These are phyloP conservation scores for Tenthredo amoena DNA, from an alignment of 2,888 invertebrate genomes.

Conservation along the genomic window DNA sequence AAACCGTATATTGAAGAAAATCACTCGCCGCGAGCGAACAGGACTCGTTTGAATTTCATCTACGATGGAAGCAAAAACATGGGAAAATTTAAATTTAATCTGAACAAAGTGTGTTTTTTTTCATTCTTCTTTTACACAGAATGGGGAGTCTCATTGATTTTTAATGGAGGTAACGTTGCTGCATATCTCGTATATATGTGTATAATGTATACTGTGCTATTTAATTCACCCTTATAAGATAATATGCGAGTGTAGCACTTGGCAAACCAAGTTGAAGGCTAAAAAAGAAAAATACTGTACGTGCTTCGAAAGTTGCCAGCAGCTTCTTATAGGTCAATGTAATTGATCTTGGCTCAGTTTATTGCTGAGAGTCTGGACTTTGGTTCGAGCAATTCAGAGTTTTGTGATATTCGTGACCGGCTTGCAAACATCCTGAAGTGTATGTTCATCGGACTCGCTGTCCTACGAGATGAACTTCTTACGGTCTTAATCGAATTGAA, in stretches of 20 bases:
- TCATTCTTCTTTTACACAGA: neutral
- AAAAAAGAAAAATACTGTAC: constrained; percentile 20
- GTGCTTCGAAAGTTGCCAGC: constrained; percentile 41
- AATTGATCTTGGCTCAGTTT: constrained; percentile 50
- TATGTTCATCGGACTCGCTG: neutral
- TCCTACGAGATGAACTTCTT: neutral
- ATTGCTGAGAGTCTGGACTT: constrained; percentile 48
- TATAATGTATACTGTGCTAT: neutral
- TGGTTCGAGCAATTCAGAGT: constrained; percentile 28
- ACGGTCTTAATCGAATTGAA: neutral
- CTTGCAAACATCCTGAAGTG: constrained; percentile 28
- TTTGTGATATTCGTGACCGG: constrained; percentile 48
- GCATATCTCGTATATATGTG: neutral
- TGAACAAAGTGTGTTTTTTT: neutral
- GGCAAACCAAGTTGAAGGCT: constrained; percentile 16
- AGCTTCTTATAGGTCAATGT: constrained; percentile 41
- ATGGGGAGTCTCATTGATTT: neutral
- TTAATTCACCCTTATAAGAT: neutral
- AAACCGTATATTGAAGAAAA: constrained; percentile 23
- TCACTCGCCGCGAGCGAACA: constrained; percentile 8
- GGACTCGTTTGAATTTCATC: constrained; percentile 13
- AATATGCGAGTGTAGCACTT: constrained; percentile 18
- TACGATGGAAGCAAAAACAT: neutral
- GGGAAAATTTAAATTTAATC: neutral
- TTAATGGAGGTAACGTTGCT: neutral